Conservation (phyloP, 2,113 vertebrate genomes). For the Indicator indicator region DNA sequence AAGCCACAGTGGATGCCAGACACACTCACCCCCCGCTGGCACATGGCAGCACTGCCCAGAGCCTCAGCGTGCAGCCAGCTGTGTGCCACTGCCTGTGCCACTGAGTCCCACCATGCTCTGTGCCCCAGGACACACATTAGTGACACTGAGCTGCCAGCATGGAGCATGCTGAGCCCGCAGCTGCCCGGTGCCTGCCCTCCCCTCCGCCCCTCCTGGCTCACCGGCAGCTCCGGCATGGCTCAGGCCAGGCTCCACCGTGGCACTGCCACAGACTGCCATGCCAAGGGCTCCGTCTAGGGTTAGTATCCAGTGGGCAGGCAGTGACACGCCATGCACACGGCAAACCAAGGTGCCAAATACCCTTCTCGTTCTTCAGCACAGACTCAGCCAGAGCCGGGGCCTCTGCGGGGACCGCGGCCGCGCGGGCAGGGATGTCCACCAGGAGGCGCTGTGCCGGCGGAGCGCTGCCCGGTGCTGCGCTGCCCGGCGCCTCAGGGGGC, state of each 20-base stretch:
- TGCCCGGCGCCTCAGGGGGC: constrained; percentile 82
- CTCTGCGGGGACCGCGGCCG: constrained; percentile 56
- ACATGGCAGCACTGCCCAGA: not conserved
- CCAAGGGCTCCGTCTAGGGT: not conserved
- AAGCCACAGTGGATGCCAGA: accelerated
- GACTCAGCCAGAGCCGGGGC: constrained; percentile 74
- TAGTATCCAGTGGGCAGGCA: constrained; percentile 76
- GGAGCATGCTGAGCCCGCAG: not conserved
- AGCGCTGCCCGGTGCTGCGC: constrained; percentile 37
- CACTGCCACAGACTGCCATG: not conserved
- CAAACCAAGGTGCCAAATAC: constrained; percentile 82
- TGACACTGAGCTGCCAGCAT: not conserved
- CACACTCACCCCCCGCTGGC: not conserved
- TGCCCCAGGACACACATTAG: not conserved
- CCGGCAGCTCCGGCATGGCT: not conserved
- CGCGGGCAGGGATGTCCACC: constrained; percentile 77
- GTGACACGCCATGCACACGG: constrained; percentile 83
- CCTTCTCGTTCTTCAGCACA: constrained; percentile 92
- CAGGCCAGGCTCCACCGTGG: not conserved
- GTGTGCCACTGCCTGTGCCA: not conserved
- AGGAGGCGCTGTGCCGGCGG: constrained; percentile 64
- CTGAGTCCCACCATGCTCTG: constrained; percentile 25
- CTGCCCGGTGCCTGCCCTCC: not conserved
- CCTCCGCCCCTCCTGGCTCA: not conserved
- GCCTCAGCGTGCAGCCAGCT: not conserved